A percentile compares a stretch with the other conserved stretches of the same genome.
Conservation (phyloP, 2,797 vertebrate genomes). For the Cichlasoma orientale region DNA sequence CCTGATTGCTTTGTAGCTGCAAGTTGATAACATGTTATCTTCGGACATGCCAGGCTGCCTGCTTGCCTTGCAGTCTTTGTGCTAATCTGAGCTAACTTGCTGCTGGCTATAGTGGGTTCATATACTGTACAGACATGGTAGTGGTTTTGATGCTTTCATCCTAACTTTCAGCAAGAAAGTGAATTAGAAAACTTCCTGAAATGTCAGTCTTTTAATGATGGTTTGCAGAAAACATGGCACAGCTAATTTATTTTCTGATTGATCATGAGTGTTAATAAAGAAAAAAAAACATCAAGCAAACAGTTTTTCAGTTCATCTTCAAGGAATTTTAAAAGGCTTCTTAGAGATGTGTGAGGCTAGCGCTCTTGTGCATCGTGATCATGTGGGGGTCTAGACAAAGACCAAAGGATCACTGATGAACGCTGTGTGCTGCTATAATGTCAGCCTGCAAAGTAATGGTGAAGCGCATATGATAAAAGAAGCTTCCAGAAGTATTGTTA, state of each 20-base stretch:
- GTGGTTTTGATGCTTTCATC: constrained; percentile 19
- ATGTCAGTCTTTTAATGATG: constrained; percentile 15
- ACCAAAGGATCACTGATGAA: constrained; percentile 34
- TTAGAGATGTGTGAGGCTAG: constrained; percentile 4
- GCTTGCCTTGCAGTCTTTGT: constrained; percentile 14
- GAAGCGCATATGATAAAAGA: constrained; percentile 51
- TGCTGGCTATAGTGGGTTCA: constrained; percentile 25
- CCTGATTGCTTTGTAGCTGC: neutral
- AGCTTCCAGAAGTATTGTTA: constrained; percentile 6
- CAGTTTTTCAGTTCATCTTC: neutral
- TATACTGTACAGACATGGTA: constrained; percentile 8
- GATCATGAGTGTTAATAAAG: neutral
- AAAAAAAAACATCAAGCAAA: constrained; percentile 1
- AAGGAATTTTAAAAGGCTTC: neutral
- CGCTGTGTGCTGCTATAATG: constrained; percentile 23
- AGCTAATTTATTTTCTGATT: constrained; percentile 21
- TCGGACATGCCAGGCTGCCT: neutral
- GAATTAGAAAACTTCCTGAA: constrained; percentile 1
- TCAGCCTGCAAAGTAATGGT: constrained; percentile 30
- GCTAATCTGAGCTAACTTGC: constrained; percentile 18
- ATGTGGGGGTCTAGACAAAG: constrained; percentile 30
- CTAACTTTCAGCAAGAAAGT: constrained; percentile 12
- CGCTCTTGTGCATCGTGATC: constrained; percentile 15
- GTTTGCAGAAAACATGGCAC: constrained; percentile 3
- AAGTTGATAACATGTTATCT: neutral